These are phyloP conservation scores for Kryptolebias marmoratus DNA, from an alignment of 2,113 vertebrate species.

Conservation along the genomic window DNA sequence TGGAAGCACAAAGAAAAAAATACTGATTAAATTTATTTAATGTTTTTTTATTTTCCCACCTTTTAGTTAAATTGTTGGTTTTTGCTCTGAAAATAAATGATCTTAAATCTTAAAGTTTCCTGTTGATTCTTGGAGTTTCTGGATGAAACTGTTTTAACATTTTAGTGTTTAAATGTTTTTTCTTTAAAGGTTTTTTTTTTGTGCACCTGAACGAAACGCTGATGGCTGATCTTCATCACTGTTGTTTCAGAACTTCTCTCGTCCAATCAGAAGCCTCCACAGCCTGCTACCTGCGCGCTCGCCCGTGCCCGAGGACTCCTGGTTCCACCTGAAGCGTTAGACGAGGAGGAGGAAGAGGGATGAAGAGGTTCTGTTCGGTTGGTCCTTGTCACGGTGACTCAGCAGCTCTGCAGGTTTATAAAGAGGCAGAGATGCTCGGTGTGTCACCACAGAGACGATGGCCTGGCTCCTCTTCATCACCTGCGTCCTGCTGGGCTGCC, in stretches of 20 bases:
- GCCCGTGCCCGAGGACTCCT: slow-evolving; percentile 21
- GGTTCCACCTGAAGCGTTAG: slow-evolving; percentile 10
- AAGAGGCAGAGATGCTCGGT: not conserved
- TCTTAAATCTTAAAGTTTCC: too few relatives aligned
- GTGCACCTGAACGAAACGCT: not conserved
- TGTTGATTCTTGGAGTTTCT: too few relatives aligned
- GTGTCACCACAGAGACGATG: slow-evolving; percentile 49
- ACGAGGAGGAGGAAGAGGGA: slow-evolving; percentile 24
- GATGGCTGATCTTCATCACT: not conserved
- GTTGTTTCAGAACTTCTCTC: slow-evolving; percentile 8
- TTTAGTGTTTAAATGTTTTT: not conserved
- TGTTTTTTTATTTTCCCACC: too few relatives aligned
- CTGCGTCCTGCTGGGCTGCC: slow-evolving; percentile 50
- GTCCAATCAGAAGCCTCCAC: slow-evolving; percentile 41
- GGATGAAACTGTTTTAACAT: too few relatives aligned
- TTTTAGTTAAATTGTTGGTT: too few relatives aligned
- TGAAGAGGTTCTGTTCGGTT: not conserved
- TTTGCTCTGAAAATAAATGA: too few relatives aligned
- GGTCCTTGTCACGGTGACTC: slow-evolving; percentile 54
- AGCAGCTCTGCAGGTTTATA: slow-evolving; percentile 58
- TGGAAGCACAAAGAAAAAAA: too few relatives aligned
- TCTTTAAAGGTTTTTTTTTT: not conserved
- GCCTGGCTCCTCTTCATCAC: slow-evolving; percentile 29
- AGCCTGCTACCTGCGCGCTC: not conserved
- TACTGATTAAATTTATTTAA: too few relatives aligned